Evolutionary conservation across 2,888 invertebrate genomes (phyloP), one percentile per base, ranked within the genome.

Genomic region (Lordiphosa fenestrarum): DNA sequence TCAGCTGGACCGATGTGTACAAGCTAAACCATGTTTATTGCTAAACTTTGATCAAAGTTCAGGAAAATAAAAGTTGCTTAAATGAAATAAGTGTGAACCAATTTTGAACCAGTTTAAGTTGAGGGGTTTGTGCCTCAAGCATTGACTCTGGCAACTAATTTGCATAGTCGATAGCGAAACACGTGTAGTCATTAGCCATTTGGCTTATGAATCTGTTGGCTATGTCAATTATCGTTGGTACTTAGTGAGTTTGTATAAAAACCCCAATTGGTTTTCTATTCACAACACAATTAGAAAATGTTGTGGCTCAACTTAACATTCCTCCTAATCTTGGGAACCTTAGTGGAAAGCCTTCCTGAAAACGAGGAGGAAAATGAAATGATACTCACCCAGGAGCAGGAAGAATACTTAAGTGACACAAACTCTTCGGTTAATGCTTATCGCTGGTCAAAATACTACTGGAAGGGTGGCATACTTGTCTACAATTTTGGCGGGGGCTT

Each of bases 1-100:
- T 89, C 57, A 88, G 86, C 54, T 47, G 69, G 9, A 66, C 71
- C 23, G 89, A 89, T 69, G 86, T 87, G 6, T 67, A 71, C 5
- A 86, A 85, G 37, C 39, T 88, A 3, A 88, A 88, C 56, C 0
- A 89, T 89, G 88, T 90, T 7, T 30, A 30, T 30, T 30, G 30
- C 30, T 30, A 30, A 30, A 30, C 6, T 25, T 30, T 9, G 9
- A 9, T 1, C 30, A 30, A 30, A 30, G 7, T 30, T 2, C 9
- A 2, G 9, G 7, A 9, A 9, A 30, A 30, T 30, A 30, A 30
- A 7, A 2, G 9, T 9, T 7, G 30, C 9, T 30, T 9, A 9
- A 7, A 25, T 9, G 30, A 6, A 25, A 6, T 6, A 25, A 6
- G 6, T 25, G 6, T 25, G 9, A 30, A 30, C 3, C 2, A 3